phyloP scores from a whole-genome alignment of 1,140 invertebrate genomes.

The Drosophila ananassae region DNA sequence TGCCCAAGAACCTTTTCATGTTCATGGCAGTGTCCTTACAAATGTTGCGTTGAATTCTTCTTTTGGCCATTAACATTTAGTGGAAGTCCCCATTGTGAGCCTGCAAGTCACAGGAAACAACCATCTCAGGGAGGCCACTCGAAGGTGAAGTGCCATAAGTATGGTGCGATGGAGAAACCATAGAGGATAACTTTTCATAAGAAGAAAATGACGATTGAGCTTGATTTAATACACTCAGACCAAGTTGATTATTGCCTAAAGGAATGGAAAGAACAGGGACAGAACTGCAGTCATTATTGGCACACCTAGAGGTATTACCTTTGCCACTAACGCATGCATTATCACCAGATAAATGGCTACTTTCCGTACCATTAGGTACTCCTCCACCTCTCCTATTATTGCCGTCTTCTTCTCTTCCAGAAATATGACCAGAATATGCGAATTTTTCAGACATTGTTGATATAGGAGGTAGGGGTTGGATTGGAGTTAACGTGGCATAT shows the following conservation, averaged over 20 bases:
- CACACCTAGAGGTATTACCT: slow-evolving; percentile 49
- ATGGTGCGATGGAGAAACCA: slow-evolving; percentile 87
- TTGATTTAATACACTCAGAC: slow-evolving; percentile 86
- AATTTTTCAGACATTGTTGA: slow-evolving; percentile 98
- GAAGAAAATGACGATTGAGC: slow-evolving; percentile 88
- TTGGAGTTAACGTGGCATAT: slow-evolving; percentile 97
- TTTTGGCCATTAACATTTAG: slow-evolving; percentile 86
- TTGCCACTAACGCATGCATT: slow-evolving; percentile 67
- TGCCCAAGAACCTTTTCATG: neutral
- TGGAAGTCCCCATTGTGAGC: slow-evolving; percentile 84
- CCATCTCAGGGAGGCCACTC: slow-evolving; percentile 86
- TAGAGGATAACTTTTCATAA: slow-evolving; percentile 89
- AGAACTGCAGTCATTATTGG: slow-evolving; percentile 88
- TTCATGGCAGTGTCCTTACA: slow-evolving; percentile 20
- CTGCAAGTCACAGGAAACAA: slow-evolving; percentile 88
- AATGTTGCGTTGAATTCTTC: slow-evolving; percentile 73
- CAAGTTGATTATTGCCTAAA: slow-evolving; percentile 86
- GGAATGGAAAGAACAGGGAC: slow-evolving; percentile 94
- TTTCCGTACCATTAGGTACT: slow-evolving; percentile 16
- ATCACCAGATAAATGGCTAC: slow-evolving; percentile 27
- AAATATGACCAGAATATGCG: slow-evolving; percentile 88
- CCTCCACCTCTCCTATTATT: slow-evolving; percentile 13
- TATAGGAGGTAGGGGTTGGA: slow-evolving; percentile 98
- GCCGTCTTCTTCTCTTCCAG: slow-evolving; percentile 36
- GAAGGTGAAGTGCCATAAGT: slow-evolving; percentile 89